Evolutionary conservation across 2,888 invertebrate species (phyloP), one percentile per base, ranked within the genome.

Genomic region (Epinotia nisella): DNA sequence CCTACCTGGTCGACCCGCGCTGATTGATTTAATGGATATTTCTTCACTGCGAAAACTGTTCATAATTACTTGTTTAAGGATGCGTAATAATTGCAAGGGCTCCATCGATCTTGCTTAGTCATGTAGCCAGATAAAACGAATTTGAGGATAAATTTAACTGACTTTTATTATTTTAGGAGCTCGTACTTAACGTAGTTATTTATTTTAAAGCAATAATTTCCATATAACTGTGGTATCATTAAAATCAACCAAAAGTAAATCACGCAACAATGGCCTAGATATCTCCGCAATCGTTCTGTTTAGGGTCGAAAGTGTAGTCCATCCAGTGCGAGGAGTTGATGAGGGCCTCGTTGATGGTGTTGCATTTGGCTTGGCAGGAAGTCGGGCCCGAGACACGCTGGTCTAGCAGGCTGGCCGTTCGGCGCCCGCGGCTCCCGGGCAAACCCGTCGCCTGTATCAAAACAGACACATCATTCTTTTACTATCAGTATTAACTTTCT

Each of bases 301-400:
- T 66, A 17, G 66, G 74, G 9, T 87, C 88, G 73, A 87, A 90
- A 1, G 84, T 82, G 70, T 90, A 90, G 19, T 89, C 88, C 76
- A 91, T 91, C 90, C 90, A 92, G 55, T 80, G 84, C 2, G 87
- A 83, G 10, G 91, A 88, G 75, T 88, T 86, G 51, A 92, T 87
- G n/a, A 90, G 76, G 4, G 86, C 81, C 79, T 92, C 92, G 73
- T 90, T 92, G 64, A 93, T 85, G 11, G 93, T 92, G 72, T 92
- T 92, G 76, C 90, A 92, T 81, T 92, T 93, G 15, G 81, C 77
- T 21, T 80, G 83, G 17, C 83, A 79, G 4, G 87, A 85, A 2
- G 85, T 83, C 2, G 88, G 86, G 0, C 89, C 86, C 51, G 85
- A 78, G 0, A 81, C 78, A 15, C 88, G 83, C 65, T 90, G 84